Base-by-base conservation (phyloP, 1,140 invertebrate species). In the Hypothenemus hampei region DNA sequence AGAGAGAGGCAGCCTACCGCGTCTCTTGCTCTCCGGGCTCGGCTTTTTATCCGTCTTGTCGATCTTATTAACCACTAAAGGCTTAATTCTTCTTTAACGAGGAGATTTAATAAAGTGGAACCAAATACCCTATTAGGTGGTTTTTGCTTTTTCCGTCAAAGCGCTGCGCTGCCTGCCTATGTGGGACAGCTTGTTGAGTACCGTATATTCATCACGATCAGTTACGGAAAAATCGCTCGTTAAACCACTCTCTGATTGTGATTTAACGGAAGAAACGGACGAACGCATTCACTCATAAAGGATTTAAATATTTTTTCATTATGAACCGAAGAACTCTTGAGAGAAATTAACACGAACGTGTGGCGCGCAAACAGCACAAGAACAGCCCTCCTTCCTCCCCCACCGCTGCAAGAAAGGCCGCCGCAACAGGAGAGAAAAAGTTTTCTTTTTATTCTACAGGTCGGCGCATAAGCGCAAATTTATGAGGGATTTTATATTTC, bases 401-500 rank as follows among this genome's bases (percentile, higher is more conserved):
- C n/a, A n/a, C n/a, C n/a, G n/a, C n/a, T n/a, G n/a, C n/a, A n/a
- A n/a, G n/a, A n/a, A n/a, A n/a, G n/a, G n/a, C n/a, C n/a, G n/a
- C n/a, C n/a, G n/a, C n/a, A n/a, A n/a, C n/a, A n/a, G n/a, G n/a
- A n/a, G n/a, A n/a, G n/a, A n/a, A n/a, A n/a, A n/a, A n/a, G n/a
- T 47, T n/a, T 31, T 47, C 45, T 47, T 47, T 47, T 47, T 47
- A 33, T 15, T 47, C 19, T 13, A 26, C 16, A 29, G 23, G 23
- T 13, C 33, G 20, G 36, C 48, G 48, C 24, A 53, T 36, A 53
- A 53, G 50, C 39, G 39, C 40, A 53, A 44, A 44, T 53, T 53
- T 53, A 53, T 41, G 50, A 53, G 24, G 50, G 50, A 53, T 53
- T 53, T 53, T 53, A 53, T 53, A 53, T 53, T 53, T 53, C 50